Base-by-base conservation (phyloP, 2,797 vertebrate species). In the Rhinichthys osculus region DNA sequence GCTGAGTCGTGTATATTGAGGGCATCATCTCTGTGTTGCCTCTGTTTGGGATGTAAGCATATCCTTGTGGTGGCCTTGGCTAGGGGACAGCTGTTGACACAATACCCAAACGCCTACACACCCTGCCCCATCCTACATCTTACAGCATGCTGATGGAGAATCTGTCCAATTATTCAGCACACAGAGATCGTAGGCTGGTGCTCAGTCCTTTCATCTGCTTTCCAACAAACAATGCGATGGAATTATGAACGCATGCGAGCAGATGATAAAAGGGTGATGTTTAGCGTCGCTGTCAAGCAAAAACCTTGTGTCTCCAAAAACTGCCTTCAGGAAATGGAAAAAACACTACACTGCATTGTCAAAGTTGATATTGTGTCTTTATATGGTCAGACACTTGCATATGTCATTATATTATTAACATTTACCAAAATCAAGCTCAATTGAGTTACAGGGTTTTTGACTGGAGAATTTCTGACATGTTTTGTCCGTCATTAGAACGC, bases 21-120 rank as follows among this genome's bases (percentile, higher is more conserved):
- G 38, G 35, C 30, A 59, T 78, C 13, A 27, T 62, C 44, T 70
- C 35, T 30, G 35, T 57, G 17, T 3, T 67, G 30, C 30, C 72
- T 70, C 35, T 44, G 30, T 79, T 79, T 71, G 76, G 69, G 77
- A 38, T 80, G 84, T 50, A 80, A 80, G 84, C 42, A 66, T 35
- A 50, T 80, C 77, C 54, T 50, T 64, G 54, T 67, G 59, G 21
- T 85, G 78, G 84, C 84, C 78, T 74, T 85, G 84, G 69, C 33
- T 66, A 6, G 57, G 33, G 78, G 57, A 67, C 84, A 67, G 59
- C 57, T 81, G 69, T 81, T 79, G 77, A 73, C 77, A 62, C 3
- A 27, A 62, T 73, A 80, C 57, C 78, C 57, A 73, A 52, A 74
- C 23, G 14, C 77, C 77, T 47, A 81, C 84, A 73, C 42, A 2